Evolutionary conservation across 2,888 invertebrate species (phyloP).

Genomic region (Habroteleia sp.): DNA sequence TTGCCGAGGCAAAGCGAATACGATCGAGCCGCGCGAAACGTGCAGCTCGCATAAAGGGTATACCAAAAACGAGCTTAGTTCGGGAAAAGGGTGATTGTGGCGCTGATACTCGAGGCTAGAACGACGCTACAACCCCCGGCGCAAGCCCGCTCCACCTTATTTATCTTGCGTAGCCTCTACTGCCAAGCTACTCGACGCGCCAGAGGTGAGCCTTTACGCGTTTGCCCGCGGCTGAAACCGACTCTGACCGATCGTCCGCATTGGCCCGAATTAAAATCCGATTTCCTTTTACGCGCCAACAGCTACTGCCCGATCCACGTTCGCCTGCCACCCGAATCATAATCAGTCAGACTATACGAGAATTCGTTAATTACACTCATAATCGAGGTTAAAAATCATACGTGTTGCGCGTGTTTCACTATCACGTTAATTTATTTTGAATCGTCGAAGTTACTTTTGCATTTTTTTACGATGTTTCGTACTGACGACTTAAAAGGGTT

Average conservation of each 20-base stretch:
- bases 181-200: constrained; percentile 40
- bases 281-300: too few species aligned
- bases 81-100: constrained; percentile 71
- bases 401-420: not conserved
- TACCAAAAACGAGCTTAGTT: constrained; percentile 67
- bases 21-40: constrained; percentile 59
- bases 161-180: constrained; percentile 36
- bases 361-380: not conserved
- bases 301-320: too few species aligned
- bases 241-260: not conserved
- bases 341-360: too few species aligned
- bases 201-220: not conserved
- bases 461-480: too few species aligned
- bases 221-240: not conserved
- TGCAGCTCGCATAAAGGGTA: constrained; percentile 69
- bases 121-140: constrained; percentile 66
- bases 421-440: not conserved
- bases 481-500: too few species aligned
- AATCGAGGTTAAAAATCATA: not conserved
- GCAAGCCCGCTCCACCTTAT: constrained; percentile 60
- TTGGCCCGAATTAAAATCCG: not conserved
- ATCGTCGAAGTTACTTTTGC: too few species aligned
- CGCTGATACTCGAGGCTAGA: constrained; percentile 70
- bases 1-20: constrained; percentile 21
- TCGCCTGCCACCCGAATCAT: too few species aligned